phyloP scores from a whole-genome alignment of 2,888 invertebrate species.

The Stramonita haemastoma region DNA sequence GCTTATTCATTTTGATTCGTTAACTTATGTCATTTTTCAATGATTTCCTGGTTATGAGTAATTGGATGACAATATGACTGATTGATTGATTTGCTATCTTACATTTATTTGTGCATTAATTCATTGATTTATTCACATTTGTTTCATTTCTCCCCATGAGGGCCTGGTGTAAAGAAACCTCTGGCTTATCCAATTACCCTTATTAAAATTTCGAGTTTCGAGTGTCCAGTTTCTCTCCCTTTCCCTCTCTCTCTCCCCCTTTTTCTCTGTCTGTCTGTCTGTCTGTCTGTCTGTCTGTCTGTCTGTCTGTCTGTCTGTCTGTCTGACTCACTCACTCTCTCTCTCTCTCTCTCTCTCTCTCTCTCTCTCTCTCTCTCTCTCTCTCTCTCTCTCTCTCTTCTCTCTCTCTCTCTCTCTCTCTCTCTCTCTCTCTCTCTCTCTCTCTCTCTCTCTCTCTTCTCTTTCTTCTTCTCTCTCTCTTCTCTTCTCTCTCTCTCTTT shows the following conservation, averaged over 20 bases:
- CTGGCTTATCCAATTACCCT: too few relatives aligned
- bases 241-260: not conserved
- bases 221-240: not conserved
- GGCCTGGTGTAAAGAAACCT: too few relatives aligned
- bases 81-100: too few relatives aligned
- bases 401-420: not conserved
- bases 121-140: too few relatives aligned
- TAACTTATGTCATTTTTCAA: too few relatives aligned
- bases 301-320: constrained; percentile 19
- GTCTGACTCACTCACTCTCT: not conserved
- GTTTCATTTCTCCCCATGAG: too few relatives aligned
- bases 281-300: constrained; percentile 7
- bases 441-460: not conserved
- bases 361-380: not conserved
- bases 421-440: constrained; percentile 9
- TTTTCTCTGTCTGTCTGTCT: constrained; percentile 1
- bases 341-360: not conserved
- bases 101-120: too few relatives aligned
- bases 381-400: not conserved
- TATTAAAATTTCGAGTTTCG: too few relatives aligned
- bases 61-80: too few relatives aligned
- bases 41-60: too few relatives aligned
- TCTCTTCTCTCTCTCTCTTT: not conserved
- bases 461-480: not conserved
- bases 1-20: too few relatives aligned